These are phyloP conservation scores for Riparia riparia DNA, from an alignment of 2,113 vertebrate genomes.

Conservation along the genomic window DNA sequence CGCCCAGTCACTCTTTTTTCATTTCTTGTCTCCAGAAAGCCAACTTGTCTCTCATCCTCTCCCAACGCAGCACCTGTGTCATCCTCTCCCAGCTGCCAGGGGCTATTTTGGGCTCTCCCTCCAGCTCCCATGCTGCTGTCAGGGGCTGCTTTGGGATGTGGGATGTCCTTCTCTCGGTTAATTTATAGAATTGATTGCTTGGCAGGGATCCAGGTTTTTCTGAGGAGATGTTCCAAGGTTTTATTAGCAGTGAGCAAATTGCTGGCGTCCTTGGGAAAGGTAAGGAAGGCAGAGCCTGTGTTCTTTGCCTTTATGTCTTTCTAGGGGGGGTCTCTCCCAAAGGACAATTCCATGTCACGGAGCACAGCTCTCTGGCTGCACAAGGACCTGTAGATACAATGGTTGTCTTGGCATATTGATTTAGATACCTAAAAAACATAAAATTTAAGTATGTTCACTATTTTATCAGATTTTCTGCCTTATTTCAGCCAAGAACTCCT, in stretches of 20 bases:
- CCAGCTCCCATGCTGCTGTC: background rate
- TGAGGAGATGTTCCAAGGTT: background rate
- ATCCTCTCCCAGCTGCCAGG: background rate
- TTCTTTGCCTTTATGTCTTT: background rate
- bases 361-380: background rate
- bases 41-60: background rate
- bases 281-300: background rate
- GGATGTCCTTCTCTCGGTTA: background rate
- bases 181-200: background rate
- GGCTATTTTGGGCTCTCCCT: background rate
- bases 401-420: background rate
- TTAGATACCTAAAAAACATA: background rate
- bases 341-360: background rate
- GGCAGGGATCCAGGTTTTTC: background rate
- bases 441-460: background rate
- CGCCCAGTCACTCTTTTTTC: background rate
- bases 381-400: background rate
- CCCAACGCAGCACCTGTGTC: background rate
- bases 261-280: constrained; percentile 42
- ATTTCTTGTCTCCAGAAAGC: background rate
- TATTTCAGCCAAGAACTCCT: background rate
- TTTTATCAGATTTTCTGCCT: background rate
- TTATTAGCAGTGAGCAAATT: background rate
- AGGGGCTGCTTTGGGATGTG: background rate
- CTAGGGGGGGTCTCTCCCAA: background rate